Conservation (phyloP, 2,797 vertebrate species). For the Linurgus olivaceus region DNA sequence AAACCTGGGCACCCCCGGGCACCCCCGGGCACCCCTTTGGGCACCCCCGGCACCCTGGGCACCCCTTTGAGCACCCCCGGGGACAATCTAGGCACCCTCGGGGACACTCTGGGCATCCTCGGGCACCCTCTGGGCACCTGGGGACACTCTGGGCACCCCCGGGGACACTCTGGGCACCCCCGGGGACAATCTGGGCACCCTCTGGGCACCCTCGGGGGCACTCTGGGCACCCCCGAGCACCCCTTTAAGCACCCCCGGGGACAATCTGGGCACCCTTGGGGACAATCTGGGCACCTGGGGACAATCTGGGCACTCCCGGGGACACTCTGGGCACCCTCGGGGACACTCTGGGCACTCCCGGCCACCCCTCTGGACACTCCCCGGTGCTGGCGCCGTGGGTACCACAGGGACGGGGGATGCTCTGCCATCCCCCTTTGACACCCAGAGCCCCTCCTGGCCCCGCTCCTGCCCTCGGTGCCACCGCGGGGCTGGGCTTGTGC, state of each 20-base stretch:
- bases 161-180: too few species aligned
- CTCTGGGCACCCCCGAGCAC: too few species aligned
- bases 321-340: background rate
- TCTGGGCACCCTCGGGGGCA: too few species aligned
- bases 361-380: background rate
- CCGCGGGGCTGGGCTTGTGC: accelerated
- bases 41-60: background rate
- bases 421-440: background rate
- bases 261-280: too few species aligned
- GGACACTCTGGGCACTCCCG: accelerated
- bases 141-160: background rate
- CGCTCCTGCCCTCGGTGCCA: accelerated
- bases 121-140: background rate
- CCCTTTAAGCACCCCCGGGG: background rate
- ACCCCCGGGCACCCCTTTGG: background rate
- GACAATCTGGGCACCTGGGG: too few species aligned
- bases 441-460: background rate
- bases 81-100: accelerated
- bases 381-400: background rate
- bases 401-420: accelerated
- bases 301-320: accelerated
- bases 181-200: background rate
- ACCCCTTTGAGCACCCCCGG: background rate
- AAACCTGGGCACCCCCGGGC: too few species aligned
- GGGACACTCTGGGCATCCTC: too few species aligned